Evolutionary conservation across 2,888 invertebrate genomes (phyloP), one percentile per base, ranked within the genome.

Genomic region (Ennomos quercinarius): DNA sequence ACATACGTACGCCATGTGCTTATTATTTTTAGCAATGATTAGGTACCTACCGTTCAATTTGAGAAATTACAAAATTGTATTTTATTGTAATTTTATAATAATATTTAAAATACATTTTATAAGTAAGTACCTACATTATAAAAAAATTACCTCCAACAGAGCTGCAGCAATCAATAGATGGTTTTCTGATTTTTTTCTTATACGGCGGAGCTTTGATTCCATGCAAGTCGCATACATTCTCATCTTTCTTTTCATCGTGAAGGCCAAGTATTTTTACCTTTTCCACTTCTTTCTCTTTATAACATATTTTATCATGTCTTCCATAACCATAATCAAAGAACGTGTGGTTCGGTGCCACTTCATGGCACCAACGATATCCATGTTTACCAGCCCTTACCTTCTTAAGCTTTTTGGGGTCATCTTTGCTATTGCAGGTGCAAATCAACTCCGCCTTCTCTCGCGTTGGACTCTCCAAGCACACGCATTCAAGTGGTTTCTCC

Each of bases 91-190:
- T 53, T 45, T 42, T 52, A 10, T n/a, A n/a, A n/a, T n/a, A n/a
- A n/a, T n/a, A n/a, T n/a, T n/a, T n/a, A n/a, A n/a, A n/a, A n/a
- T n/a, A n/a, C n/a, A n/a, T n/a, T n/a, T n/a, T n/a, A n/a, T n/a
- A n/a, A n/a, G n/a, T n/a, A n/a, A n/a, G n/a, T 41, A 27, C 10
- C 11, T 35, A 9, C 12, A 35, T 34, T 37, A 4, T 9, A 11
- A 48, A 5, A 27, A 40, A 48, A 10, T 41, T 76, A 89, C 93
- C 93, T 66, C 93, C 93, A 69, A 92, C 87, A 47, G 90, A 79
- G 70, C 91, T 91, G 69, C 92, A 93, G 61, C 91, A 92, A 66
- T 93, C 93, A 57, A 92, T 71, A 36, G 90, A 86, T 41, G 89
- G 81, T 57, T 81, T 88, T 27, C 81, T 74, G 46, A 76, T 62